These are phyloP conservation scores for Pangasius mekongensis DNA, from an alignment of 2,797 vertebrate species.

Conservation along the genomic window DNA sequence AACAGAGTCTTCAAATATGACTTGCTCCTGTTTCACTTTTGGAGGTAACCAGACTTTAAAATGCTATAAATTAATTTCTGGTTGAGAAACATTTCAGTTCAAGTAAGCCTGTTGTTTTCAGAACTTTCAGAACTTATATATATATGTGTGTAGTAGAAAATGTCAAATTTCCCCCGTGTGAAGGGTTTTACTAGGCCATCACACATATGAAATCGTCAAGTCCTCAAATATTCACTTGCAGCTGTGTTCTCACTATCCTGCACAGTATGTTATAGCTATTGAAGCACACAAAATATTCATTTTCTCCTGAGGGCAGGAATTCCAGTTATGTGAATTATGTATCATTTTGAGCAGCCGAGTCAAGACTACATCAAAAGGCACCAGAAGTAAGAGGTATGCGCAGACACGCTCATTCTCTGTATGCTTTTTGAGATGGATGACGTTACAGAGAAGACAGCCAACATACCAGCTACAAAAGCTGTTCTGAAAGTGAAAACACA, in stretches of 20 bases:
- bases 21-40: neutral
- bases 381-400: neutral
- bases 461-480: conserved; percentile 21
- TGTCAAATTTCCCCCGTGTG: neutral
- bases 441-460: conserved; percentile 1
- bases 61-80: neutral
- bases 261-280: conserved; percentile 57
- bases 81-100: neutral
- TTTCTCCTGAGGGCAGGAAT: conserved; percentile 71
- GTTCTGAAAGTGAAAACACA: neutral
- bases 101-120: neutral
- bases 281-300: conserved; percentile 62
- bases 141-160: neutral
- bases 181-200: neutral
- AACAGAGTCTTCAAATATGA: neutral
- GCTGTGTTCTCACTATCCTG: neutral
- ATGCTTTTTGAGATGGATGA: conserved; percentile 1
- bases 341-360: conserved; percentile 48
- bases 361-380: conserved; percentile 20
- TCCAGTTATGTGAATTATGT: conserved; percentile 76
- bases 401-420: neutral
- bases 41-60: neutral
- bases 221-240: neutral
- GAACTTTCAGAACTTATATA: neutral
- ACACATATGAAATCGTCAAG: neutral